Evolutionary conservation across 2,888 invertebrate species (phyloP).

Genomic region (Oscheius myriophilus): DNA sequence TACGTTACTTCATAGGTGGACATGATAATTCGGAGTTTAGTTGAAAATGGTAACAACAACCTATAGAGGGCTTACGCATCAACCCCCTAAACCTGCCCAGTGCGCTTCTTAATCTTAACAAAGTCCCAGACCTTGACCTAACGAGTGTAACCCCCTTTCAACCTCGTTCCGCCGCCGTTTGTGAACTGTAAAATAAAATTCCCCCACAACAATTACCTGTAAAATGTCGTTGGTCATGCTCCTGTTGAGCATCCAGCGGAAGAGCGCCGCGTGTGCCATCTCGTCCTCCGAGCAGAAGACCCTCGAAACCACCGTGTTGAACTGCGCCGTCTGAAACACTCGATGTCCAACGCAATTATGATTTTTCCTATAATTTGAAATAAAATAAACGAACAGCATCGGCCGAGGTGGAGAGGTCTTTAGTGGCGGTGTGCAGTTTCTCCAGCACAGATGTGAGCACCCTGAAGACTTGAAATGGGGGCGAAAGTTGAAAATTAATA

Average conservation of each 20-base stretch:
- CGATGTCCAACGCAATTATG: neutral
- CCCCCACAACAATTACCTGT: constrained; percentile 34
- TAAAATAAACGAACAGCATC: neutral
- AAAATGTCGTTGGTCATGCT: constrained; percentile 55
- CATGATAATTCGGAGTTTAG: too few relatives aligned
- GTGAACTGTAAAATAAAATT: too few relatives aligned
- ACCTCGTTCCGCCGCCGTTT: too few relatives aligned
- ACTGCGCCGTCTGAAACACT: constrained; percentile 72
- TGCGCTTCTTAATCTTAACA: too few relatives aligned
- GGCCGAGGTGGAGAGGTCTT: neutral
- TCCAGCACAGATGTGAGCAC: constrained; percentile 7
- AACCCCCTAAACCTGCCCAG: too few relatives aligned
- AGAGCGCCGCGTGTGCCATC: constrained; percentile 87
- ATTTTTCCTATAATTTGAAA: neutral
- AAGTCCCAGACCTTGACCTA: too few relatives aligned
- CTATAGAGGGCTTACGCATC: too few relatives aligned
- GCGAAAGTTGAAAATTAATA: neutral
- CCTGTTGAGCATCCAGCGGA: constrained; percentile 72
- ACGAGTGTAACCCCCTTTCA: too few relatives aligned
- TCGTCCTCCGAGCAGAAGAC: constrained; percentile 80
- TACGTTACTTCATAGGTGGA: too few relatives aligned
- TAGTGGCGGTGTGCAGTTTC: neutral
- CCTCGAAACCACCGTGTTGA: constrained; percentile 74
- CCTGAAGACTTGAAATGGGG: neutral
- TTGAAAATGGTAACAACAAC: too few relatives aligned